Percentiles rank a stretch among this genome's conserved stretches.
phyloP scores from a whole-genome alignment of 37 sponge, comb jelly and placozoan genomes.

The Eunapius fragilis region DNA sequence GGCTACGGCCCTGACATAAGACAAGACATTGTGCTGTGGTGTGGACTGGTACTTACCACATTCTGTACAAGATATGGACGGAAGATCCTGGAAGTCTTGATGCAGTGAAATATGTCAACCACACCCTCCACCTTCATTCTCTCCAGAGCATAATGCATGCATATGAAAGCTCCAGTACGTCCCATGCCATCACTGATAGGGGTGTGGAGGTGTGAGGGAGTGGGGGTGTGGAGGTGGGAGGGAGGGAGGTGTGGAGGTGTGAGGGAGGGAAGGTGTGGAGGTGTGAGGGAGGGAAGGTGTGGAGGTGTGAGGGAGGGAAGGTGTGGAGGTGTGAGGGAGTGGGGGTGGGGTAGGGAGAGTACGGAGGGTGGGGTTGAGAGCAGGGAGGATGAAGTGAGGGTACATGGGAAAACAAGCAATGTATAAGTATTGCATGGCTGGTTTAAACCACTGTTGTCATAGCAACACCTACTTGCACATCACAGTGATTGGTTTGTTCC shows the following conservation, averaged over 20 bases:
- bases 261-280: too few species aligned
- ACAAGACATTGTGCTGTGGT: too few species aligned
- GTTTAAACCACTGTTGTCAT: too few species aligned
- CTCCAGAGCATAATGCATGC: slow-evolving; percentile 47
- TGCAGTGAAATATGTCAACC: slow-evolving; percentile 66
- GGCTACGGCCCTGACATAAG: too few species aligned
- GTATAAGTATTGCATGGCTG: too few species aligned
- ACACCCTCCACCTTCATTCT: slow-evolving; percentile 64
- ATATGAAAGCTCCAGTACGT: slow-evolving; percentile 29
- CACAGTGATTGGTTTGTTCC: slow-evolving; percentile 78
- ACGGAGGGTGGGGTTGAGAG: too few species aligned
- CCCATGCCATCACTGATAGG: slow-evolving; percentile 28
- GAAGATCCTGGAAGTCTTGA: slow-evolving; percentile 57
- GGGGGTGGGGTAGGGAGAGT: too few species aligned
- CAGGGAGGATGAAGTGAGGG: too few species aligned
- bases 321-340: not conserved
- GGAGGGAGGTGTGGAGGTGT: not conserved
- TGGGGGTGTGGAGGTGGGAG: not conserved
- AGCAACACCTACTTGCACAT: slow-evolving; percentile 89
- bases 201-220: too few species aligned
- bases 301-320: too few species aligned
- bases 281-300: too few species aligned
- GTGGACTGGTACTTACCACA: slow-evolving; percentile 26
- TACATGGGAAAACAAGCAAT: too few species aligned
- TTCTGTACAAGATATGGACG: slow-evolving; percentile 38